These are phyloP conservation scores for Gymnorhina tibicen DNA, from an alignment of 2,113 vertebrate genomes.

Conservation along the genomic window DNA sequence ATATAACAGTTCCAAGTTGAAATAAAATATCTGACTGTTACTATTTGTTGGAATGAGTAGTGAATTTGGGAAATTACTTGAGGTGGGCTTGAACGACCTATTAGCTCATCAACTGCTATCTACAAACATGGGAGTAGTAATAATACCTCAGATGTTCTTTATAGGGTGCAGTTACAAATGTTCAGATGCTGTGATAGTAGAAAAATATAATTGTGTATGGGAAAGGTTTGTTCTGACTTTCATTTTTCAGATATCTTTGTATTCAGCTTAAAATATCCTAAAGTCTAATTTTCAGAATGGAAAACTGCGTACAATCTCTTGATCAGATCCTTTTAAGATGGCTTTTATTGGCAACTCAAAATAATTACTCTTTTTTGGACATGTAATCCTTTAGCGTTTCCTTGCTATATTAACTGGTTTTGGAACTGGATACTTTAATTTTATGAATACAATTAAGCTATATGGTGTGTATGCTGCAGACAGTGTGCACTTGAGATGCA, in stretches of 20 bases:
- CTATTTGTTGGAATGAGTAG: neutral
- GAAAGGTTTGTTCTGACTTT: neutral
- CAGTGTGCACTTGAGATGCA: neutral
- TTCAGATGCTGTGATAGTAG: neutral
- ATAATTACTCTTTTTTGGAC: neutral
- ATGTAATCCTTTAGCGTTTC: neutral
- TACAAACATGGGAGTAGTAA: neutral
- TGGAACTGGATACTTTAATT: neutral
- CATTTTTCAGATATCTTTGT: neutral
- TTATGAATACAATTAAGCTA: neutral
- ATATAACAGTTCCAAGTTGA: neutral
- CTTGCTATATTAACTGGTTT: neutral
- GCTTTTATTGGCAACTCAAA: neutral
- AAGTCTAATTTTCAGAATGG: neutral
- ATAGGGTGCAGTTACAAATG: neutral
- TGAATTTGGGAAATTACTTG: neutral
- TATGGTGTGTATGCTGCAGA: neutral
- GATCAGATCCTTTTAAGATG: neutral
- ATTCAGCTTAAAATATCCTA: neutral
- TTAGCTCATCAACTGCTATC: neutral
- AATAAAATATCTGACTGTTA: neutral
- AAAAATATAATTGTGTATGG: neutral
- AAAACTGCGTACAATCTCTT: neutral
- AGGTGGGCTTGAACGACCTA: neutral
- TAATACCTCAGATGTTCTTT: neutral